Base-by-base conservation (phyloP, 2,797 vertebrate species). In the Pseudomugil tenellus region DNA sequence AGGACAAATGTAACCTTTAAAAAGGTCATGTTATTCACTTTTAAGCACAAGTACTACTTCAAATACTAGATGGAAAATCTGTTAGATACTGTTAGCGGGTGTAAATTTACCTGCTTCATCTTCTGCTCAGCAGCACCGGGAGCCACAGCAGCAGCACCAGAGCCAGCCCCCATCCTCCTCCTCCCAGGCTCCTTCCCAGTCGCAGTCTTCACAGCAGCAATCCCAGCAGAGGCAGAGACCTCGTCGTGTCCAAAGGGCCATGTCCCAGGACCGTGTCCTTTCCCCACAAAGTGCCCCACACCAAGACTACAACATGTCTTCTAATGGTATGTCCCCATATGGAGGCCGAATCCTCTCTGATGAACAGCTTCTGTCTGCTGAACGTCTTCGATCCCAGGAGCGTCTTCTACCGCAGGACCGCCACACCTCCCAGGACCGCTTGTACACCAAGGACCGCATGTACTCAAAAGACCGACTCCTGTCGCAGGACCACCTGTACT, bases 241-340 rank as follows among this genome's bases (percentile, higher is more conserved):
- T 1, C 95, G 95, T 4, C 94, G 97, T 0, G 96, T 98, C 62
- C 95, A 98, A 66, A 92, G 98, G 84, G 98, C 98, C 90, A 99
- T 99, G 97, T 99, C 98, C 63, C 98, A 99, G 90, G 98, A 99
- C 90, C 95, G 97, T 0, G 98, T 98, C 62, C 91, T 99, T 76
- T 97, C 97, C 57, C 97, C 96, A 0, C 92, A 95, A 77, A 94
- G 94, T 76, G 87, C 90, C 73, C 93, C 95, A 0, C 93, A 94
- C 52, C 89, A 87, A 37, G 96, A 98, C 35, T 98, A 96, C 65
- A 90, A 92, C 83, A 86, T 95, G 93, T 95, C 89, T 2, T 83
- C 94, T 29, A 93, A 94, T 8, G 95, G 94, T 0, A 90, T 96
- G 92, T 96, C 98, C 63, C 87, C 90, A 0, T 94, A 95, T 2